These are phyloP conservation scores for Dromiciops gliroides DNA, from an alignment of 2,113 vertebrate genomes.

Conservation along the genomic window DNA sequence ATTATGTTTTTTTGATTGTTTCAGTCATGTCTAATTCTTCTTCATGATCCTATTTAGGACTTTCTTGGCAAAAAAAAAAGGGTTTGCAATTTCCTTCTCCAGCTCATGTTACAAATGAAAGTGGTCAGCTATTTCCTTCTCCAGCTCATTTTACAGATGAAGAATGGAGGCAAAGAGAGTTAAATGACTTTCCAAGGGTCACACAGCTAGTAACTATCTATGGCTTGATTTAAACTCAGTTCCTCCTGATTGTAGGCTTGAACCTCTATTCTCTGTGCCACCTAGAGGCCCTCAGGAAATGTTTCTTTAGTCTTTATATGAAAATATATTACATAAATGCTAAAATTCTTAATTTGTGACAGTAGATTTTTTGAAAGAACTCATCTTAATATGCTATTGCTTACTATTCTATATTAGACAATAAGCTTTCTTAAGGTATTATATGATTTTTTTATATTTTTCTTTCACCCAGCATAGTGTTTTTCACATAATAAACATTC, in stretches of 20 bases:
- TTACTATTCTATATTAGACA: too few species aligned
- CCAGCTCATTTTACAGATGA: not conserved
- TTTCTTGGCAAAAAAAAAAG: not conserved
- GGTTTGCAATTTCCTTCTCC: not conserved
- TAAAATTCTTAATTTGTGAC: not conserved
- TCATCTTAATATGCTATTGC: not conserved
- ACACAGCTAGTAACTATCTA: not conserved
- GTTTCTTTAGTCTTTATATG: not conserved
- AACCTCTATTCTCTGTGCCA: not conserved
- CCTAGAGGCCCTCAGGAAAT: not conserved
- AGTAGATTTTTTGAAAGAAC: not conserved
- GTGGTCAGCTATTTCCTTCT: not conserved
- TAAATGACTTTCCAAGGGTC: not conserved
- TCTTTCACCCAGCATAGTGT: not conserved
- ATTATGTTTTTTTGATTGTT: not conserved
- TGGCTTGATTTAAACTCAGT: not conserved
- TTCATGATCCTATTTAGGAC: not conserved
- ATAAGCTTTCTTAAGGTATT: not conserved
- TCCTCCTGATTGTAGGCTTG: not conserved
- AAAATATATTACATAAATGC: not conserved
- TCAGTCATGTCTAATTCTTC: not conserved
- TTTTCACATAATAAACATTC: not conserved
- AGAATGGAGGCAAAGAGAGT: not conserved
- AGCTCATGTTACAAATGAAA: not conserved
- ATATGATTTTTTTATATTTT: not conserved